phyloP scores from a whole-genome alignment of 2,797 vertebrate species.

The Gadopsis marmoratus region DNA sequence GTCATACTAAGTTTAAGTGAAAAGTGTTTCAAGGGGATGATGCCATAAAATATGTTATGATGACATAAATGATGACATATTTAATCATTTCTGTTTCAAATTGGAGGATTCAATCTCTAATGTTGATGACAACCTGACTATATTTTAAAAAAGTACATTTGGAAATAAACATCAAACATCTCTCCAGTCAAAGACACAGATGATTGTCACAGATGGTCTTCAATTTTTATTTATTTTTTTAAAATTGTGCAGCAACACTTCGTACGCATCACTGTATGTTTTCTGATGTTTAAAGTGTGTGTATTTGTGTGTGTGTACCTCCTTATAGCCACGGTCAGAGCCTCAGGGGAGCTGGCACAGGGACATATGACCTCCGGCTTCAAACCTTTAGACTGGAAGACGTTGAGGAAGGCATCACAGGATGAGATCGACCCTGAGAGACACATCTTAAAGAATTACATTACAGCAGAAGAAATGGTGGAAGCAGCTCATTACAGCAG shows the following conservation, averaged over 20 bases:
- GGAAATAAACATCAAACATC: too few relatives aligned
- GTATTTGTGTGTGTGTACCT: slow-evolving; percentile 81
- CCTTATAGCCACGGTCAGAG: slow-evolving; percentile 95
- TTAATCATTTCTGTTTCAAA: not conserved
- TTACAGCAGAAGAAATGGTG: not conserved
- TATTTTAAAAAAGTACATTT: not conserved
- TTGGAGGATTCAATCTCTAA: not conserved
- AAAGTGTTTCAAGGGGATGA: not conserved
- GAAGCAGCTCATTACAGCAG: not conserved
- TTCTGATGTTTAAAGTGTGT: slow-evolving; percentile 7
- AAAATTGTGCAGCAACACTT: not conserved
- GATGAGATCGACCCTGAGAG: slow-evolving; percentile 95
- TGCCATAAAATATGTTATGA: not conserved
- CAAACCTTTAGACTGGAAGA: slow-evolving; percentile 98
- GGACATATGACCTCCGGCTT: slow-evolving; percentile 91
- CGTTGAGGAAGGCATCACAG: slow-evolving; percentile 98
- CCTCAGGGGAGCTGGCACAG: slow-evolving; percentile 87
- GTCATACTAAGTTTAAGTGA: not conserved
- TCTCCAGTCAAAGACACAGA: not conserved
- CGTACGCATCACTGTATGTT: not conserved
- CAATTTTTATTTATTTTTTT: too few relatives aligned
- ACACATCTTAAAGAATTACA: not conserved
- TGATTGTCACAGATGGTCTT: too few relatives aligned
- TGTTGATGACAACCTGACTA: not conserved
- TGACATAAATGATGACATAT: too few relatives aligned